Conservation (phyloP, 2,888 invertebrate genomes). For the Mythimna vitellina region DNA sequence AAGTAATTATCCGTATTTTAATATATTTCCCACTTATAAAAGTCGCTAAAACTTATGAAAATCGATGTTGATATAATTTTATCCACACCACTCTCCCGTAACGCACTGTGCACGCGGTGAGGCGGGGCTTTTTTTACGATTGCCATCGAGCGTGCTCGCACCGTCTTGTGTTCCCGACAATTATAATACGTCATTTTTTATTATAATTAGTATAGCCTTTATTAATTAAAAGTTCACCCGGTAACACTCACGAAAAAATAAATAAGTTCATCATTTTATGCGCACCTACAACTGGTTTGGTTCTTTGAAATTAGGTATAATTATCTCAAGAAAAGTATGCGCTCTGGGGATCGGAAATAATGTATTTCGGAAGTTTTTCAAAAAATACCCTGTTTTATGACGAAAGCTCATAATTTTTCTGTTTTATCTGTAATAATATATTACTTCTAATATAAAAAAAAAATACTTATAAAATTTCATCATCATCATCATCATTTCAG, state of each 20-base stretch:
- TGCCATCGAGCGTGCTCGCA: conserved; percentile 79
- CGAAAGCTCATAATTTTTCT: neutral
- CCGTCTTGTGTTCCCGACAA: conserved; percentile 68
- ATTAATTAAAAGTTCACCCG: conserved; percentile 79
- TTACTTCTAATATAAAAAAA: neutral
- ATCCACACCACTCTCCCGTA: neutral
- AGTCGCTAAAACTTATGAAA: neutral
- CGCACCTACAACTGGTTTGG: conserved; percentile 14
- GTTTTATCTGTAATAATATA: no score
- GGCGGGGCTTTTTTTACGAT: conserved; percentile 81
- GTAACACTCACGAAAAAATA: conserved; percentile 53
- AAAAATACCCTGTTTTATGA: no score
- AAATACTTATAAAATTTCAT: no score
- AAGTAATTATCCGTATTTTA: neutral
- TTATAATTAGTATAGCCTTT: conserved; percentile 81
- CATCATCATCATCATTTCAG: no score
- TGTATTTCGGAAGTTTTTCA: no score
- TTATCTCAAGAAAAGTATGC: neutral
- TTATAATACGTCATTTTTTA: conserved; percentile 80
- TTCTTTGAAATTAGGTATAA: neutral
- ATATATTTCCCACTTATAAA: neutral
- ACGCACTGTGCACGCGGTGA: conserved; percentile 47
- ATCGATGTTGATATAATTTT: neutral
- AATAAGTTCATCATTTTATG: conserved; percentile 52
- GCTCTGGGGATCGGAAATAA: neutral